Percentiles rank a stretch among this genome's conserved stretches.
phyloP scores from a whole-genome alignment of 2,888 invertebrate genomes.

The Drosophila colorata region DNA sequence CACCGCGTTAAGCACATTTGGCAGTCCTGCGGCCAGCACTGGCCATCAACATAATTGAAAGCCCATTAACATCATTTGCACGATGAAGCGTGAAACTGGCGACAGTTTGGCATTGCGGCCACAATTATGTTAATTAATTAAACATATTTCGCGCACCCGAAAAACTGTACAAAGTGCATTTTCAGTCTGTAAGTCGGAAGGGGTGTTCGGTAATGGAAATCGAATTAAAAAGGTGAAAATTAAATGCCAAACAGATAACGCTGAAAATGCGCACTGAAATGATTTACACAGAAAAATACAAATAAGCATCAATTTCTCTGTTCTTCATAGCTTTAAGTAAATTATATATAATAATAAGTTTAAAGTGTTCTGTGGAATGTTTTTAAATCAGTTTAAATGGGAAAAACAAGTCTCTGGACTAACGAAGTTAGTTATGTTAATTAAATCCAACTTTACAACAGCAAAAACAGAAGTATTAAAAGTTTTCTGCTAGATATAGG shows the following conservation, averaged over 20 bases:
- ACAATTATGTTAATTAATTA: constrained; percentile 76
- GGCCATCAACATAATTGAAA: constrained; percentile 65
- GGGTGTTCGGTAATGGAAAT: neutral
- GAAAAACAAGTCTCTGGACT: no score
- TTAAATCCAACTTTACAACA: no score
- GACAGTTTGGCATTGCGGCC: constrained; percentile 44
- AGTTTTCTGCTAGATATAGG: no score
- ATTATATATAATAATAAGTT: no score
- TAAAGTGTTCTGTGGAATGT: no score
- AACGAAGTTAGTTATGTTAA: no score
- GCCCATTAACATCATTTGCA: constrained; percentile 69
- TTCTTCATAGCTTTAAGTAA: no score
- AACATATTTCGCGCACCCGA: constrained; percentile 44
- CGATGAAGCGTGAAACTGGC: constrained; percentile 62
- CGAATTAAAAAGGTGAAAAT: constrained; percentile 5
- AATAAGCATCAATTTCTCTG: no score
- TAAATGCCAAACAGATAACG: neutral
- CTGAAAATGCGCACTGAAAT: neutral
- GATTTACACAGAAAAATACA: no score
- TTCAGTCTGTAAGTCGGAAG: neutral
- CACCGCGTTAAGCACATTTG: constrained; percentile 31
- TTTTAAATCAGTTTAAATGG: no score
- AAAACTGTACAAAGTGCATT: constrained; percentile 31
- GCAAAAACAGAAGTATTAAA: no score
- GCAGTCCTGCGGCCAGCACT: neutral